Percentiles rank a stretch among this genome's conserved stretches.
Conservation (phyloP, 2,888 invertebrate genomes). For the Oscheius sp. region DNA sequence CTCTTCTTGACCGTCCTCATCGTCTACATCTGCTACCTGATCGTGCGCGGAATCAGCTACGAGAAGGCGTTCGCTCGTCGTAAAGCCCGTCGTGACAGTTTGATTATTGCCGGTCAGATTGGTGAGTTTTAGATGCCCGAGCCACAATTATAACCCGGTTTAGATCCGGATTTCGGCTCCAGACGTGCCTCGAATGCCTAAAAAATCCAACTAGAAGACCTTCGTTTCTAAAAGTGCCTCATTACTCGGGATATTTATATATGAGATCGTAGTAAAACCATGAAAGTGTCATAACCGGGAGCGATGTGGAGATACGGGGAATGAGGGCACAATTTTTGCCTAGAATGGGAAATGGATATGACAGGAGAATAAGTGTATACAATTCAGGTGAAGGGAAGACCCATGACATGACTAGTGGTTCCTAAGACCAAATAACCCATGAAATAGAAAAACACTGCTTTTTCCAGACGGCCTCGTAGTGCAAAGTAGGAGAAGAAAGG, state of each 20-base stretch:
- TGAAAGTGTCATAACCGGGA: not conserved
- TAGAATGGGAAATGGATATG: not conserved
- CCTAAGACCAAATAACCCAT: slow-evolving; percentile 62
- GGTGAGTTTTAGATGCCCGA: slow-evolving; percentile 43
- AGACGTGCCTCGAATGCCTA: slow-evolving; percentile 45
- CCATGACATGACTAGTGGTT: slow-evolving; percentile 65
- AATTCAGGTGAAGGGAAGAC: slow-evolving; percentile 64
- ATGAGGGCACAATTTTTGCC: not conserved
- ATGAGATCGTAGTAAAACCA: slow-evolving; percentile 32
- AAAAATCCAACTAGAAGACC: not conserved
- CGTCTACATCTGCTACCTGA: slow-evolving; percentile 66
- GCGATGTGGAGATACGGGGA: not conserved
- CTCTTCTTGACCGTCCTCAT: slow-evolving; percentile 62
- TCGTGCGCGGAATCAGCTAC: slow-evolving; percentile 62
- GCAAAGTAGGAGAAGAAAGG: slow-evolving; percentile 55
- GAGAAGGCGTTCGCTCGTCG: slow-evolving; percentile 53
- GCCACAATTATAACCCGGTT: slow-evolving; percentile 8
- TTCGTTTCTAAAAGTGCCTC: slow-evolving; percentile 22
- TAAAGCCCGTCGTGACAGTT: slow-evolving; percentile 57
- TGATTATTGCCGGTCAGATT: slow-evolving; percentile 66
- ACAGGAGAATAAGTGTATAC: not conserved
- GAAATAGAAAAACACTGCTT: slow-evolving; percentile 52
- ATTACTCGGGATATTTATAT: slow-evolving; percentile 16
- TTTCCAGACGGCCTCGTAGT: slow-evolving; percentile 36
- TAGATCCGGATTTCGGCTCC: slow-evolving; percentile 55